Evolutionary conservation across 2,888 invertebrate species (phyloP).

Genomic region (Macaria notata): DNA sequence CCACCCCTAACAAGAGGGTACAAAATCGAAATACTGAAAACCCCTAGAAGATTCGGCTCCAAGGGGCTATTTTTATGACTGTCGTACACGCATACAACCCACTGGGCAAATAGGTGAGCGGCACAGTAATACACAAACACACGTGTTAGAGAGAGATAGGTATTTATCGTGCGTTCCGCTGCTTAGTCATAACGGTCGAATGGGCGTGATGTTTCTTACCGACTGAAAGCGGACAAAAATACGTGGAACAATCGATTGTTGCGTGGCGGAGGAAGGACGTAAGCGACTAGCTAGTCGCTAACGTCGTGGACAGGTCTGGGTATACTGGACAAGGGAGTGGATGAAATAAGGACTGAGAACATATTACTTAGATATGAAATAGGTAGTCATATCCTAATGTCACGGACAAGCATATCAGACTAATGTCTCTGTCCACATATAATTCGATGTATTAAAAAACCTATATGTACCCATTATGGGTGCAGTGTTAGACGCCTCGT

Average conservation of each 20-base stretch:
- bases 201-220: slow-evolving; percentile 83
- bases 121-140: slow-evolving; percentile 62
- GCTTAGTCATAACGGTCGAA: slow-evolving; percentile 82
- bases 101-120: slow-evolving; percentile 77
- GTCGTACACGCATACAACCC: slow-evolving; percentile 78
- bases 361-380: too few relatives aligned
- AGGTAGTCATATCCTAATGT: too few relatives aligned
- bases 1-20: slow-evolving; percentile 68
- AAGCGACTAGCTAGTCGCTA: slow-evolving; percentile 45
- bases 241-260: slow-evolving; percentile 78
- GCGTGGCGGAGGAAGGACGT: slow-evolving; percentile 57
- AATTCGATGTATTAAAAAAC: too few relatives aligned
- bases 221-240: slow-evolving; percentile 80
- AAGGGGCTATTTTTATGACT: slow-evolving; percentile 82
- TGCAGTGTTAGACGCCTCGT: too few relatives aligned
- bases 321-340: not conserved
- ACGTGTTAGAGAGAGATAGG: slow-evolving; percentile 72
- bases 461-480: too few relatives aligned
- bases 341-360: too few relatives aligned
- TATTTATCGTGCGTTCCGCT: slow-evolving; percentile 73
- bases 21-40: slow-evolving; percentile 74
- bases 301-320: slow-evolving; percentile 2
- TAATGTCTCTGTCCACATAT: too few relatives aligned
- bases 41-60: slow-evolving; percentile 79
- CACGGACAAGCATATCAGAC: too few relatives aligned